Evolutionary conservation across 2,113 vertebrate species (phyloP), one percentile per base, ranked within the genome.

Genomic region (Chrysemys picta): DNA sequence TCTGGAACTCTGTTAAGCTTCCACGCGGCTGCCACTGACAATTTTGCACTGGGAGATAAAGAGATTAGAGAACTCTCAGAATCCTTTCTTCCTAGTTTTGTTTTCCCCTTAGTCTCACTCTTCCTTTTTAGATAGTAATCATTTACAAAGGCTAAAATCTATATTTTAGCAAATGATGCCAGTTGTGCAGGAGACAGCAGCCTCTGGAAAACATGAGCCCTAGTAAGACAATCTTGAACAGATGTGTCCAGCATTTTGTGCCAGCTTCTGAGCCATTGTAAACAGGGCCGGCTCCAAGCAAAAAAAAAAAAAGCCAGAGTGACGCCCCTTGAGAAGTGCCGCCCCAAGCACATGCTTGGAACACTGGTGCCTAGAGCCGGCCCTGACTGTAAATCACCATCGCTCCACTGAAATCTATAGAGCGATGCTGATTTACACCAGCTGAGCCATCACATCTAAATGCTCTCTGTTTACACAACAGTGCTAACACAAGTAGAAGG

Each of bases 141-240:
- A 2, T 6, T 3, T 4, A 11, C 72, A 0, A 0, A 11, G 2
- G 16, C 42, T 10, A 49, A 10, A 3, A 3, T 19, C 13, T 0
- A 21, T 19, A 31, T 19, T 83, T 21, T 19, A 83, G 54, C 25
- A 59, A 45, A 3, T 82, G 24, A 38, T 27, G 4, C 11, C 8
- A 24, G 11, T 45, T 76, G 72, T 45, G 21, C 72, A 45, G 38
- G 21, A 45, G 24, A 76, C 10, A 38, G 29, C 29, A 62, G 59
- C 59, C 22, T 79, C 4, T 49, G 29, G 45, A 8, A 79, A 79
- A 49, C 45, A 49, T 2, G 13, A 29, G 25, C 17, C 4, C 14
- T 79, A 31, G 25, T 72, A 72, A 38, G n/a, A 72, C 17, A 22
- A 38, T 72, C 21, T 72, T 72, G n/a, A 38, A 38, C 69, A 72